These are phyloP conservation scores for Microtus richardsoni DNA, from an alignment of 2,113 vertebrate genomes.

Conservation along the genomic window DNA sequence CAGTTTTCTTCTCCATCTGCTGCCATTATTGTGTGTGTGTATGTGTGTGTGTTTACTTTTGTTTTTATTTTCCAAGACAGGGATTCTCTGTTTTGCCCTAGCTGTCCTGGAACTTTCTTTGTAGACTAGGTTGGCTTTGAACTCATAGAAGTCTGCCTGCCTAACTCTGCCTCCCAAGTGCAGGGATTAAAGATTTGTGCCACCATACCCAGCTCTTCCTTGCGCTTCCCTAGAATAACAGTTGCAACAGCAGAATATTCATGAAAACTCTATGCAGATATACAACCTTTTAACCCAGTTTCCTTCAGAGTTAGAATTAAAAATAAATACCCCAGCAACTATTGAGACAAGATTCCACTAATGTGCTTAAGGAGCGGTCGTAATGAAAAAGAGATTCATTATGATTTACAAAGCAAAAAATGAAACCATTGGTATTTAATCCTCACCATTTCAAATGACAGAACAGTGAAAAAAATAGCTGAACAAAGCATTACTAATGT, in stretches of 20 bases:
- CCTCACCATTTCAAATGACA: not conserved
- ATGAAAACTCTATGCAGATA: not conserved
- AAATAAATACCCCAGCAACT: not conserved
- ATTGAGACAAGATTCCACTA: not conserved
- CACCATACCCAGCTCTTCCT: not conserved
- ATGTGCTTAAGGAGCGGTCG: not conserved
- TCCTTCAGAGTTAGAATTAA: not conserved
- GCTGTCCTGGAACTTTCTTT: not conserved
- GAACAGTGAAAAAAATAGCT: not conserved
- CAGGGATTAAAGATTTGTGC: not conserved
- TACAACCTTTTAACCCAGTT: not conserved
- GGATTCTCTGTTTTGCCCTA: too few relatives aligned
- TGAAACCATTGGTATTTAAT: not conserved
- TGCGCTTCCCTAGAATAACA: not conserved
- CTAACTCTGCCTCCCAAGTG: not conserved
- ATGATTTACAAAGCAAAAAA: not conserved
- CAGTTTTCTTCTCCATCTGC: not conserved
- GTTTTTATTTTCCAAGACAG: too few relatives aligned
- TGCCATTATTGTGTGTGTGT: too few relatives aligned
- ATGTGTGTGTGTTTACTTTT: too few relatives aligned
- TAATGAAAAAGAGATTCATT: not conserved
- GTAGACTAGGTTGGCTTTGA: not conserved
- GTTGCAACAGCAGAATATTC: not conserved
- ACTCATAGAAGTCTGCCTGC: too few relatives aligned
- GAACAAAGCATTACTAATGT: not conserved